Percentiles rank a stretch among this genome's conserved stretches.
Evolutionary conservation across 2,888 invertebrate genomes (phyloP).

Genomic region (Cylindroiulus punctatus): DNA sequence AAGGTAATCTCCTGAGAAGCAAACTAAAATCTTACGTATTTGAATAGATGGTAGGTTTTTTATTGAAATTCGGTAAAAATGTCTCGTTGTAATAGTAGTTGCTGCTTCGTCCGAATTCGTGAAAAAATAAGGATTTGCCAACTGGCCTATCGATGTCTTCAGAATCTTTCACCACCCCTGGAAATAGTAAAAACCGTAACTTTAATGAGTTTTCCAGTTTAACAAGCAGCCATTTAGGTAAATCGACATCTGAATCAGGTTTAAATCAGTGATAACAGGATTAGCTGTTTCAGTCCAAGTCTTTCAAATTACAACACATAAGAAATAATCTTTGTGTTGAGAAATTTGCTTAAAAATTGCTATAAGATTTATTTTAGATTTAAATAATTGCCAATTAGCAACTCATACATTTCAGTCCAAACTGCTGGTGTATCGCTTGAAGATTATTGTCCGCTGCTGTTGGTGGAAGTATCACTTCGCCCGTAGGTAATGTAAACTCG

Average conservation of each 20-base stretch:
- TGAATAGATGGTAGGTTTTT: slow-evolving; percentile 75
- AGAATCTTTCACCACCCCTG: slow-evolving; percentile 84
- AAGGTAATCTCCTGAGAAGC: no score
- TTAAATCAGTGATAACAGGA: no score
- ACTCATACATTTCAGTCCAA: slow-evolving; percentile 77
- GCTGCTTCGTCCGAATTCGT: slow-evolving; percentile 82
- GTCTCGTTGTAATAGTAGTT: slow-evolving; percentile 82
- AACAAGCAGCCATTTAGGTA: no score
- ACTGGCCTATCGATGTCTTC: slow-evolving; percentile 72
- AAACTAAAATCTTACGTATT: slow-evolving; percentile 71
- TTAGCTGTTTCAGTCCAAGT: no score
- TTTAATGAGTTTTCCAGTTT: no score
- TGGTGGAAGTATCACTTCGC: slow-evolving; percentile 49
- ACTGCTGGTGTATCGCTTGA: slow-evolving; percentile 79
- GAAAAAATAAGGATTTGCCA: slow-evolving; percentile 80
- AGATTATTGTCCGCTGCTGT: slow-evolving; percentile 69
- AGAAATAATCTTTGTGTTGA: no score
- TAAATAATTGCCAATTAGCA: no score
- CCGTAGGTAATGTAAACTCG: slow-evolving; percentile 64
- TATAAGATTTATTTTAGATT: no score
- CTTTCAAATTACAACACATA: no score
- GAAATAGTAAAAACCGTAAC: not conserved
- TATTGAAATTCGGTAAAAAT: slow-evolving; percentile 79
- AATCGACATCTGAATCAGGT: no score
- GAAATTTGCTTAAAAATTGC: no score